Percentiles rank a stretch among this genome's conserved stretches.
phyloP scores from a whole-genome alignment of 2,113 vertebrate species.

The Poicephalus gulielmi region DNA sequence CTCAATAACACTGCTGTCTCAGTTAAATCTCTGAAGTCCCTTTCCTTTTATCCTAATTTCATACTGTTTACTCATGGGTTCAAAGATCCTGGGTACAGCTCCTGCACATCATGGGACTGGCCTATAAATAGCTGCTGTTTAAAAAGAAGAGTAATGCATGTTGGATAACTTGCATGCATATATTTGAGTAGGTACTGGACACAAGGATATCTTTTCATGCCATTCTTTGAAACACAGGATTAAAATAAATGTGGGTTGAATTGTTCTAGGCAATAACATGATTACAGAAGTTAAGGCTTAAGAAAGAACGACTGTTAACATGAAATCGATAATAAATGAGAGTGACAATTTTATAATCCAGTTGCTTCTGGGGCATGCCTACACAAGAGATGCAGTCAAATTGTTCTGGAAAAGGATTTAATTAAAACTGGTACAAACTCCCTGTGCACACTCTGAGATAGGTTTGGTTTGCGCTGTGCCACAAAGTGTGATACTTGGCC shows the following conservation, averaged over 20 bases:
- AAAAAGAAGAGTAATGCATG: background rate
- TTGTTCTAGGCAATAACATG: background rate
- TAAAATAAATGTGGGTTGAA: slow-evolving; percentile 4
- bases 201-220: background rate
- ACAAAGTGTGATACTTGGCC: slow-evolving; percentile 12
- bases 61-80: background rate
- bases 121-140: background rate
- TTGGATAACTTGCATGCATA: background rate
- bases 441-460: background rate
- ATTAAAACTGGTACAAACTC: slow-evolving; percentile 25
- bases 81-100: background rate
- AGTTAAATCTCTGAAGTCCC: background rate
- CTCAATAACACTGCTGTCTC: background rate
- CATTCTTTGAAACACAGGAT: background rate
- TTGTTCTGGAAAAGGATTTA: slow-evolving; percentile 22
- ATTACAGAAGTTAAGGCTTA: slow-evolving; percentile 9
- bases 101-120: background rate
- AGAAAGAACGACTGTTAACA: background rate
- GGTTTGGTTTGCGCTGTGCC: background rate
- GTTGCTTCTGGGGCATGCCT: slow-evolving; percentile 16
- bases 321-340: background rate
- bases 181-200: background rate
- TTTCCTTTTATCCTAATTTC: background rate
- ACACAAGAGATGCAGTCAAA: background rate
- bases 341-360: slow-evolving; percentile 4